These are phyloP conservation scores for Cenopis cana DNA, from an alignment of 2,888 invertebrate species.

Conservation along the genomic window DNA sequence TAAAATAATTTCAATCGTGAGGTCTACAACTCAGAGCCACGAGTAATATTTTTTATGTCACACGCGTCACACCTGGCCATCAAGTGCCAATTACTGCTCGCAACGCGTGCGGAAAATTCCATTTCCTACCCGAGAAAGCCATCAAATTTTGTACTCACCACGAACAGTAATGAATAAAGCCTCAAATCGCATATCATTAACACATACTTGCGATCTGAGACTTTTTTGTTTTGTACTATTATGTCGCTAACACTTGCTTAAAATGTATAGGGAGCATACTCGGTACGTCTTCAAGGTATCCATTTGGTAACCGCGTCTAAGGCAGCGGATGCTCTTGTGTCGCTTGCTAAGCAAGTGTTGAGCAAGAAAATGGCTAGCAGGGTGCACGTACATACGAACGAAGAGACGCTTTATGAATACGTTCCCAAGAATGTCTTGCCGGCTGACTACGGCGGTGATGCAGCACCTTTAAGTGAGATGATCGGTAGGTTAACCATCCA, in stretches of 20 bases:
- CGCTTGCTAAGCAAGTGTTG: slow-evolving; percentile 52
- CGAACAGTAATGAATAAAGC: no score
- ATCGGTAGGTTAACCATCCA: slow-evolving; percentile 55
- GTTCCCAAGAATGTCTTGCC: slow-evolving; percentile 55
- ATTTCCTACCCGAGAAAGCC: no score
- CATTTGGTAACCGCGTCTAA: slow-evolving; percentile 58
- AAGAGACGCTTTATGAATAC: slow-evolving; percentile 52
- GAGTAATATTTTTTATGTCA: no score
- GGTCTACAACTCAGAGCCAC: no score
- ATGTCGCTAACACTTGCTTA: no score
- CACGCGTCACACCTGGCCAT: no score
- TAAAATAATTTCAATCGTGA: no score
- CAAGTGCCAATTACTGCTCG: no score
- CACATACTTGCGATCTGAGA: no score
- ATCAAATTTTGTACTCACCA: no score
- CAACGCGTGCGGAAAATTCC: no score
- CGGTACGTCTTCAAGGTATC: slow-evolving; percentile 52
- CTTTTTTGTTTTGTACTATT: slow-evolving; percentile 22
- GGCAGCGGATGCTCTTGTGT: slow-evolving; percentile 51
- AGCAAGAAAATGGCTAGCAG: slow-evolving; percentile 53
- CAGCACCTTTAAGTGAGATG: slow-evolving; percentile 49
- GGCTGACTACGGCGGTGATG: slow-evolving; percentile 55
- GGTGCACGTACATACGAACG: slow-evolving; percentile 50
- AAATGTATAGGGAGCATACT: slow-evolving; percentile 52
- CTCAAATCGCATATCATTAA: no score